Percentiles rank a stretch among this genome's conserved stretches.
Conservation (phyloP, 2,113 vertebrate species). For the Sturnira hondurensis region DNA sequence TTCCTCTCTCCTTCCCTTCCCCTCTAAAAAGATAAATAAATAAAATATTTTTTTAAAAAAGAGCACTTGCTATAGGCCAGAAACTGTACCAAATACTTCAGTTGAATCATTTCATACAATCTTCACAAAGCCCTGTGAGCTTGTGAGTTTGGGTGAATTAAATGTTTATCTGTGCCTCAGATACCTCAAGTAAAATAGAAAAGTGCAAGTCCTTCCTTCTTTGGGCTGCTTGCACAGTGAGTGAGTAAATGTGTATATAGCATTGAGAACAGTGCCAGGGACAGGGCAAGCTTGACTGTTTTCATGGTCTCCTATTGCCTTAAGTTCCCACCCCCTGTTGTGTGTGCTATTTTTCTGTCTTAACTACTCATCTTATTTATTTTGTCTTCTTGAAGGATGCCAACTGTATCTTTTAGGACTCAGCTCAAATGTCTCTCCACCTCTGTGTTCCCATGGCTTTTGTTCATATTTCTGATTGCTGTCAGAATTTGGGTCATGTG, state of each 20-base stretch:
- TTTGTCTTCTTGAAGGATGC: not conserved
- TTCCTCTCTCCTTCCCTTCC: no score
- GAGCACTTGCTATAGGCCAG: not conserved
- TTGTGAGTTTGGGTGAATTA: not conserved
- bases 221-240: not conserved
- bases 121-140: not conserved
- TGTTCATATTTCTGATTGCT: not conserved
- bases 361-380: not conserved
- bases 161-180: not conserved
- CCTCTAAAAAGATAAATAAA: no score
- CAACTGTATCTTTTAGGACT: not conserved
- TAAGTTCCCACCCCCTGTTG: accelerated
- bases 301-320: no score
- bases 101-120: not conserved
- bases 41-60: no score
- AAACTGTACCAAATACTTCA: not conserved
- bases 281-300: no score
- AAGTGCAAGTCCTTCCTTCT: no score
- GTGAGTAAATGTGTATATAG: not conserved
- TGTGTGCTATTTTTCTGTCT: not conserved
- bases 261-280: not conserved
- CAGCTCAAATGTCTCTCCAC: not conserved
- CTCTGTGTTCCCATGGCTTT: not conserved
- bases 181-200: no score
- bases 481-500: not conserved